Conservation (phyloP, 2,113 vertebrate species). For the Mixornis gularis region DNA sequence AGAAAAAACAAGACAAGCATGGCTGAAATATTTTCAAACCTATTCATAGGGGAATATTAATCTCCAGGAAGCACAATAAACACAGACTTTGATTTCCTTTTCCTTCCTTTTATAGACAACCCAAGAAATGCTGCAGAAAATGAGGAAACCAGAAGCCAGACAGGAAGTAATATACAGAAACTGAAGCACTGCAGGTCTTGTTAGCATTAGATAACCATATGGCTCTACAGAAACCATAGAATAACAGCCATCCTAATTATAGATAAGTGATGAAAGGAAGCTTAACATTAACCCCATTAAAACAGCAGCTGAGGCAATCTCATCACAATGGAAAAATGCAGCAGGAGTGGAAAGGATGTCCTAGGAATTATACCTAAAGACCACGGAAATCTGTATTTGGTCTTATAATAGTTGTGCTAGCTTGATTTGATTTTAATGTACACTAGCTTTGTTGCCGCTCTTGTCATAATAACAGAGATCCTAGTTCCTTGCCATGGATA, state of each 20-base stretch:
- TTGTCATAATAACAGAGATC: neutral
- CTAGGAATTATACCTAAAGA: neutral
- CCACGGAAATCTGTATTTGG: neutral
- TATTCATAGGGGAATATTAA: constrained; percentile 34
- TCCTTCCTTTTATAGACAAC: constrained; percentile 35
- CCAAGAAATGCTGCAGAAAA: constrained; percentile 41
- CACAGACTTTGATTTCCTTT: constrained; percentile 45
- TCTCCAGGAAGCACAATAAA: constrained; percentile 57
- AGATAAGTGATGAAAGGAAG: constrained; percentile 44
- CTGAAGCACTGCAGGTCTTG: constrained; percentile 34
- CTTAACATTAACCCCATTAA: constrained; percentile 29
- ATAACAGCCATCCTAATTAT: constrained; percentile 38
- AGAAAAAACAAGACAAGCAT: constrained; percentile 27
- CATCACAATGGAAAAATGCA: neutral
- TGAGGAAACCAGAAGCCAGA: constrained; percentile 48
- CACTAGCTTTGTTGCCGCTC: neutral
- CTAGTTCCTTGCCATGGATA: neutral
- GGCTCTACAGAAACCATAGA: constrained; percentile 23
- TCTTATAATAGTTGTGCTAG: neutral
- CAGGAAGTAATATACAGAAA: constrained; percentile 48
- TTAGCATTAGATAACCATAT: constrained; percentile 48
- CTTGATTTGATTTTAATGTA: neutral
- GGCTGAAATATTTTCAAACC: constrained; percentile 31
- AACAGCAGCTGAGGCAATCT: neutral
- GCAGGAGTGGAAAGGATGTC: neutral